Evolutionary conservation across 2,888 invertebrate species (phyloP), one percentile per base, ranked within the genome.

Genomic region (Drosophila quinaria): DNA sequence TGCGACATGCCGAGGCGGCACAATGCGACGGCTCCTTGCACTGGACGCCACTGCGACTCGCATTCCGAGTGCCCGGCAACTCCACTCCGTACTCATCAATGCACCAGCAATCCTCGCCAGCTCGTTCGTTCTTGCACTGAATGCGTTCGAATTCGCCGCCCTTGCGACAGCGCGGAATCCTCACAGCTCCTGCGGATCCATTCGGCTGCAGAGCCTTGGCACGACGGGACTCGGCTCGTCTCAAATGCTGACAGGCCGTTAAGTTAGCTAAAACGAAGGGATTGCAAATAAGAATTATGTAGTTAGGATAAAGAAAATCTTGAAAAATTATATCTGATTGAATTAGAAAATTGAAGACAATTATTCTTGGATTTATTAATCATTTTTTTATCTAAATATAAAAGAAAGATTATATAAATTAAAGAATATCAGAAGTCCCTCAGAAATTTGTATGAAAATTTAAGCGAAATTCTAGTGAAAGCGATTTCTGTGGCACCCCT

Each of bases 71-170:
- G 49, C 96, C 97, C 3, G 96, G 95, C 15, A 96, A 91, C 93
- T 97, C 97, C 75, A 95, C 95, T 1, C 97, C 97, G 71, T 95
- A 94, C 69, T 95, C 94, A 89, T 97, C 96, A 9, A 97, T 96
- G 91, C 97, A 97, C 97, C 97, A 97, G 91, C 97, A 97, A 67
- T 92, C 89, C 35, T 94, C 94, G 87, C 95, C 95, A 54, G 95
- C 94, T 67, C 95, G 94, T 82, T 95, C 95, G 81, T 96, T 95
- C 17, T 55, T 54, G 87, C 97, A 97, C 91, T 97, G 97, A 15
- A 97, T 94, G 54, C 94, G 94, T 89, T 96, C 96, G 87, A 97
- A 97, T 78, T 95, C 95, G 8, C 96, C 97, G 0, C 93, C 92
- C 83, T 94, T 94, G 76, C 94, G 94, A 91, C 97, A 97, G 42